Evolutionary conservation across 1,140 invertebrate species (phyloP), one percentile per base, ranked within the genome.

Genomic region (Sipha flava): DNA sequence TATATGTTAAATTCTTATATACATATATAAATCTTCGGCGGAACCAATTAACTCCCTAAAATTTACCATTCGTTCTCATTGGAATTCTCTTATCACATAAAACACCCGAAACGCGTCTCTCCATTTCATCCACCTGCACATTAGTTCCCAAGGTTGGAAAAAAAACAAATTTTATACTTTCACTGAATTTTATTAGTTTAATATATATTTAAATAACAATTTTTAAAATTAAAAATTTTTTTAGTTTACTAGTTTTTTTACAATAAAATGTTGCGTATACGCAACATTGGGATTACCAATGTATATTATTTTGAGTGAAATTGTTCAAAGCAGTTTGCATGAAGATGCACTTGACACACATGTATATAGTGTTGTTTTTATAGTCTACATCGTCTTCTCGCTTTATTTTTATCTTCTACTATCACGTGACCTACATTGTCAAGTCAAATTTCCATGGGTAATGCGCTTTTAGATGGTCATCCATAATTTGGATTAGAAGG

Each of bases 341-440:
- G 64, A 68, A 23, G 9, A 21, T 57, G 52, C n/a, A 57, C 52
- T 57, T 57, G 52, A 57, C 66, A 70, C 66, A 70, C 31, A 70
- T 68, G 64, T 68, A 68, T 5, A 68, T 68, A 34, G 64, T 68
- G 31, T 68, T 68, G 34, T 37, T 68, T 68, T 68, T 31, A 37
- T 21, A 37, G 64, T 68, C 64, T 68, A 37, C 26, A 68, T 18
- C 12, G 47, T 73, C 31, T 73, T 73, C 68, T 49, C 47, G 68
- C 12, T 18, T 43, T 73, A 73, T 73, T 73, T 73, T 73, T 18
- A 14, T 73, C 70, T 47, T 52, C 45, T 73, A 73, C 18, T 52
- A 52, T 73, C 70, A 73, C 70, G 29, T 73, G 70, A 73, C 45
- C 23, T 4, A 37, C 64, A 18, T 37, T 68, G 14, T 68, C 26